Base-by-base conservation (phyloP, 1,140 invertebrate genomes). In the Babylonia areolata region DNA sequence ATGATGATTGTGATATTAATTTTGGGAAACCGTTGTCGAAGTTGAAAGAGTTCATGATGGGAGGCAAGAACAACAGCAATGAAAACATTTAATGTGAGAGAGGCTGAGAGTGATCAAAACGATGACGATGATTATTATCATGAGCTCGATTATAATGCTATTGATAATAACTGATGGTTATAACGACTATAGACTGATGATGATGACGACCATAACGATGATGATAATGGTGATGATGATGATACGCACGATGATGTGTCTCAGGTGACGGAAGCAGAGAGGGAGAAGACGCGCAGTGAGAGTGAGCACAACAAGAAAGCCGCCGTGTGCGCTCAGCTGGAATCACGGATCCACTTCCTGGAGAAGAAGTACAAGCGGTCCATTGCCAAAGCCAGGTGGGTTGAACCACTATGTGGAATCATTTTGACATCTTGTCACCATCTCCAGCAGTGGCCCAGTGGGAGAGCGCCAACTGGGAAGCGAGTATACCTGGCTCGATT, bases 221-320 rank as follows among this genome's bases (percentile, higher is more conserved):
- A 15, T 64, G 58, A 28, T 64, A 9, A 64, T 64, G 58, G 23
- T 23, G 9, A 64, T 23, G 58, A 64, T 64, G 58, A 64, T 64
- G 58, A 15, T 64, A 3, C 3, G 9, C 17, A 64, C 3, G 58
- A 3, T 23, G 3, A 64, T 64, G 58, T 77, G 73, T 77, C 95
- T 51, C 90, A 97, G 97, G 97, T 99, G n/a, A 98, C 97, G 96
- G 97, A 98, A 93, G 97, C 98, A 2, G 98, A 98, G 94, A 97
- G 96, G 90, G 96, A 97, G 92, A 97, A 98, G 94, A 96, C 97
- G 28, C 96, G 97, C 90, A 97, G 97, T 93, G 97, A 97, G 85
- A 94, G 96, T 12, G 97, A 98, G 91, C 98, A 99, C 95, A 96
- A 97, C 91, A 95, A 96, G 87, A 96, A 96, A 89, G 97, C 97